Evolutionary conservation across 2,797 vertebrate genomes (phyloP).

Genomic region (Loris lydekkerianus): DNA sequence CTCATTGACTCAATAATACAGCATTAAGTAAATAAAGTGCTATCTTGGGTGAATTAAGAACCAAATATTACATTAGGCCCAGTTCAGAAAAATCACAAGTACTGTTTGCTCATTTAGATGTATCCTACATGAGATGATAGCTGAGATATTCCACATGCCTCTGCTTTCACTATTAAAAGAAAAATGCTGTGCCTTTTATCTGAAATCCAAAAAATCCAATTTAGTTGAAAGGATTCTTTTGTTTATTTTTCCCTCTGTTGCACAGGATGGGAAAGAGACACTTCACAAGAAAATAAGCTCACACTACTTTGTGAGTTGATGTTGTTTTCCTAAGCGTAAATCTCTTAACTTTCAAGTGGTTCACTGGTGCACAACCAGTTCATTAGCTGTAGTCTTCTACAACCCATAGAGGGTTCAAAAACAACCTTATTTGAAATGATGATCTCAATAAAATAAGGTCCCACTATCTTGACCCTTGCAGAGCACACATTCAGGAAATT

Average conservation of each 20-base stretch:
- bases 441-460: conserved; percentile 5
- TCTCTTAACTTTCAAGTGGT: conserved; percentile 66
- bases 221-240: conserved; percentile 60
- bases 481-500: neutral
- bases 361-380: conserved; percentile 57
- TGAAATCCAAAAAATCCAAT: conserved; percentile 62
- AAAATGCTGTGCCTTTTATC: conserved; percentile 41
- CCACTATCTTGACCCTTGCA: neutral
- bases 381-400: conserved; percentile 42
- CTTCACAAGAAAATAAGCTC: conserved; percentile 66
- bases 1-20: neutral
- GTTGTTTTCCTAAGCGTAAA: conserved; percentile 63
- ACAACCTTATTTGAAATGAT: conserved; percentile 54
- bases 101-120: neutral
- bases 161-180: conserved; percentile 47
- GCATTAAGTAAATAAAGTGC: neutral
- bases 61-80: neutral
- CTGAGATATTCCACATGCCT: neutral
- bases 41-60: conserved; percentile 24
- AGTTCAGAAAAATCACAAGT: conserved; percentile 35
- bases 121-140: neutral
- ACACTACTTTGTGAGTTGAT: conserved; percentile 56
- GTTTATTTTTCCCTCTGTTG: conserved; percentile 57
- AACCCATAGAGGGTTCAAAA: conserved; percentile 8
- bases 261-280: conserved; percentile 50